Percentiles rank a stretch among this genome's conserved stretches.
Conservation (phyloP, 1,140 invertebrate genomes). For the Dreissena rostriformis region DNA sequence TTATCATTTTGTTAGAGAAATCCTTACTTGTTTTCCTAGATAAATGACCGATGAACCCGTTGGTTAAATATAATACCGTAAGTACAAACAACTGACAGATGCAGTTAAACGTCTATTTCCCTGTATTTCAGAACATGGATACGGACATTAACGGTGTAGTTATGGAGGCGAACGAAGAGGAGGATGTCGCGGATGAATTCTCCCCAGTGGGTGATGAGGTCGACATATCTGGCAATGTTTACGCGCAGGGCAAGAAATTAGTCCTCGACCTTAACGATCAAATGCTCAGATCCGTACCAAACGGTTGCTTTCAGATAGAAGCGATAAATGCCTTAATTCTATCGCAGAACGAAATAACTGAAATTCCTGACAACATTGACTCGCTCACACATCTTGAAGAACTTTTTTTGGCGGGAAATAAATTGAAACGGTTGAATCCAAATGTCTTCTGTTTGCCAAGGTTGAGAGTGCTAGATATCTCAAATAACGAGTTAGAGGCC, state of each 20-base stretch:
- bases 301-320: constrained; percentile 62
- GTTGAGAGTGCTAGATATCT: constrained; percentile 72
- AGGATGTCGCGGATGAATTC: constrained; percentile 38
- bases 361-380: constrained; percentile 70
- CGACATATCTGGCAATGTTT: constrained; percentile 54
- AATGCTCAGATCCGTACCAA: constrained; percentile 61
- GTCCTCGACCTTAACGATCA: constrained; percentile 68
- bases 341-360: constrained; percentile 69
- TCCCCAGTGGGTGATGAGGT: constrained; percentile 40
- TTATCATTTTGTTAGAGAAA: too few relatives aligned
- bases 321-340: constrained; percentile 70
- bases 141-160: constrained; percentile 1
- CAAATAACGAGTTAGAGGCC: constrained; percentile 74
- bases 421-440: constrained; percentile 63
- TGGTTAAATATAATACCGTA: too few relatives aligned
- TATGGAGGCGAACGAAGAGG: too few relatives aligned
- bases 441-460: constrained; percentile 66
- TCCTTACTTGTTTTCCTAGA: too few relatives aligned
- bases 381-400: constrained; percentile 69
- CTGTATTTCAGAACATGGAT: neutral
- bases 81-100: too few relatives aligned
- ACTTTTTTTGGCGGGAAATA: constrained; percentile 71
- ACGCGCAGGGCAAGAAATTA: constrained; percentile 63
- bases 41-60: too few relatives aligned
- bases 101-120: too few relatives aligned